Evolutionary conservation across 2,797 vertebrate species (phyloP), one percentile per base, ranked within the genome.

Genomic region (Catostomus latipinnis): DNA sequence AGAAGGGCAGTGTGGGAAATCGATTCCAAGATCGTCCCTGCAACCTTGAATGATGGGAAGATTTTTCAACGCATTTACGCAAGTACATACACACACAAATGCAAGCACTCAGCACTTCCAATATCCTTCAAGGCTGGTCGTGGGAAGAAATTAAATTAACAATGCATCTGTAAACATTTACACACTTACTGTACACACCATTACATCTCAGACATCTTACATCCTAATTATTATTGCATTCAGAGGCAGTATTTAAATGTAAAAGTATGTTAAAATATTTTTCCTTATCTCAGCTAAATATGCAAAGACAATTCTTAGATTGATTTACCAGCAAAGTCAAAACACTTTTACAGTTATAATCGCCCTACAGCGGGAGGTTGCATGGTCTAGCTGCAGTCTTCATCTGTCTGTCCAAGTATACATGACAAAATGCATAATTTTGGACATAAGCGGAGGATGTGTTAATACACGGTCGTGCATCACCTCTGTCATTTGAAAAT

Each of bases 211-310:
- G 16, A 76, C 50, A 18, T 18, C 16, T 18, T 18, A 18, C 16
- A 18, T 18, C 72, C 63, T 77, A 79, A 34, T 70, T 76, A 83
- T 73, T 56, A 70, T 53, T 49, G 63, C 69, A 75, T 77, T 78
- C 57, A 78, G 54, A 48, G 14, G 8, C 7, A 65, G 45, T 50
- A 73, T 79, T 81, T 34, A 34, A 34, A 34, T 3, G 34, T 34
- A 34, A 34, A 34, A 3, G 34, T 34, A 34, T 34, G 34, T 34
- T 34, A 34, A 34, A 34, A 34, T 34, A 34, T 34, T 34, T 34
- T 4, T 4, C 34, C 34, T 34, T 34, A 34, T 34, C 34, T 34
- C 34, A 34, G 34, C 34, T 34, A 34, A 34, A 34, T 34, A 34
- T 34, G 34, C 34, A 34, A 34, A 34, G 34, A 4, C 34, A 34